Evolutionary conservation across 2,888 invertebrate species (phyloP), one percentile per base, ranked within the genome.

Genomic region (Schizotus pectinicornis): DNA sequence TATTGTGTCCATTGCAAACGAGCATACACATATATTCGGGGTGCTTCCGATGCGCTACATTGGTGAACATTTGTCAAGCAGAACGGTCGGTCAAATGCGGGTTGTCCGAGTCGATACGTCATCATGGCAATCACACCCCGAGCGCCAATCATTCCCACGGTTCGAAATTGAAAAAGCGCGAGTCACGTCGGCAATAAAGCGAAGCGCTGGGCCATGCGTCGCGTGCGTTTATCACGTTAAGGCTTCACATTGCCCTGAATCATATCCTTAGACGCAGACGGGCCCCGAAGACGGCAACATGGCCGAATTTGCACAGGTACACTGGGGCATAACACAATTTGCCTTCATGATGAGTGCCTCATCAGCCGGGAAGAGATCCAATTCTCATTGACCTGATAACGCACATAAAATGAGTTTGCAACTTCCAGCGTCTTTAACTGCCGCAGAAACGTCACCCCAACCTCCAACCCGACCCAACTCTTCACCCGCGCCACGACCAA

Each of bases 91-190:
- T 72, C 70, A 70, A 73, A 74, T 70, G 68, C 72, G 71, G 71
- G 69, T 65, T 72, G 72, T 72, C 74, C 74, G 73, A 76, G 75
- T 74, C 78, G 74, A 78, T 79, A 79, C 76, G 79, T 80, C 80
- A 80, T 79, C 79, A 75, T 74, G 77, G 77, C 79, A 80, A 79
- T 79, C 79, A 77, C 79, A 79, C 79, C 80, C 80, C 74, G 71
- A 80, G 79, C 79, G 79, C 77, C 79, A 79, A 80, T 80, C 79
- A 79, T 78, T 77, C 77, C 74, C 75, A 72, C 74, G 71, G 75
- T 74, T 74, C 77, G 77, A 79, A 80, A 80, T 80, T 80, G 80
- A 79, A 80, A 80, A 80, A 79, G 78, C 79, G 79, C 77, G 78
- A 79, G 77, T 77, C 80, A 79, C 79, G 79, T 78, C 75, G 75